phyloP scores from a whole-genome alignment of 1,140 invertebrate species.

The Philopotamus ludificatus region DNA sequence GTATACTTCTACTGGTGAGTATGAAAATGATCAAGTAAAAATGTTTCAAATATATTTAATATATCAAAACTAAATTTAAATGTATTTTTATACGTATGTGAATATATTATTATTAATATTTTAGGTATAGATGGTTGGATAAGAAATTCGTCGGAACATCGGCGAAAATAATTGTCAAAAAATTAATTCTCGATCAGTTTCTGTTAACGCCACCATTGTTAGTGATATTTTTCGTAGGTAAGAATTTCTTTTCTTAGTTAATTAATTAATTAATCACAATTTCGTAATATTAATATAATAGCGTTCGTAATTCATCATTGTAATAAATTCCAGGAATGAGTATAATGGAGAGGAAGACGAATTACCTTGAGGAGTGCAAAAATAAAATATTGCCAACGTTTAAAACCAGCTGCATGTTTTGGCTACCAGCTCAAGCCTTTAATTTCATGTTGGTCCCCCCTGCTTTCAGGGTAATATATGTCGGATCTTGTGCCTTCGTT shows the following conservation, averaged over 20 bases:
- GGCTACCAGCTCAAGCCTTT: constrained; percentile 73
- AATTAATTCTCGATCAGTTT: constrained; percentile 76
- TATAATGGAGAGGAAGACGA: constrained; percentile 65
- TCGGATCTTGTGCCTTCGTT: constrained; percentile 68
- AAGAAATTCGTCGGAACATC: constrained; percentile 65
- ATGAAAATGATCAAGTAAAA: too few relatives aligned
- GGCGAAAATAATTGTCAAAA: constrained; percentile 63
- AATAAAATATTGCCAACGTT: constrained; percentile 74
- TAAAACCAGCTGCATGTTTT: constrained; percentile 70
- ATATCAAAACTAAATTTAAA: neutral
- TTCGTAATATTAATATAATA: neutral
- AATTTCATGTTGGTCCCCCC: constrained; percentile 72
- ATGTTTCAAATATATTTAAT: neutral
- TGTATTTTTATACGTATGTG: constrained; percentile 1
- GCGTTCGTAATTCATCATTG: neutral
- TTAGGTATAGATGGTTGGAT: constrained; percentile 80
- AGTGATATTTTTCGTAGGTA: constrained; percentile 69
- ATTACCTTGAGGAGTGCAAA: constrained; percentile 67
- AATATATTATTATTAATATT: constrained; percentile 37
- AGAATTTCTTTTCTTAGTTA: constrained; percentile 44
- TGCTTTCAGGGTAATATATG: constrained; percentile 67
- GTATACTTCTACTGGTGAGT: constrained; percentile 43
- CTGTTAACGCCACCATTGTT: constrained; percentile 70
- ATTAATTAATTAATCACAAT: too few relatives aligned
- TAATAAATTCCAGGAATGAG: constrained; percentile 64